phyloP scores from a whole-genome alignment of 2,113 vertebrate genomes.

The Propithecus coquereli region DNA sequence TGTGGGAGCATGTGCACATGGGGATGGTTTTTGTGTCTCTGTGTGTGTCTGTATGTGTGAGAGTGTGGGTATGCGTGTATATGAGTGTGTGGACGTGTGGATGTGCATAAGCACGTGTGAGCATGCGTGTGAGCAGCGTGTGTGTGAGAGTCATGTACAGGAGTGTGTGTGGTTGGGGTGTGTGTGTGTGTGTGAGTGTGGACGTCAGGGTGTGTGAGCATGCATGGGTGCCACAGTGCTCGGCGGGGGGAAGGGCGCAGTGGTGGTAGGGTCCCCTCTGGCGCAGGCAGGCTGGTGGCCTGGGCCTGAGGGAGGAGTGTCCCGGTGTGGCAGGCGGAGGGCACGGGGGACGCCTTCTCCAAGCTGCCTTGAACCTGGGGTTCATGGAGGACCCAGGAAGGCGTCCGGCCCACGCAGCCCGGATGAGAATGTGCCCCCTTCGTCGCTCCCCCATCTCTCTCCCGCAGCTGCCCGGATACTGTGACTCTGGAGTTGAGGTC shows the following conservation, averaged over 20 bases:
- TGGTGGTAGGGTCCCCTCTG: not conserved
- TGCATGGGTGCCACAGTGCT: fast-evolving
- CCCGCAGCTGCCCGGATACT: not conserved
- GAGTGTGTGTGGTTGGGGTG: not conserved
- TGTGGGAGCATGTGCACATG: not conserved
- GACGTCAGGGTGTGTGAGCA: not conserved
- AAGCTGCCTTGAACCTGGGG: not conserved
- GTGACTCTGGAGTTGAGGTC: not conserved
- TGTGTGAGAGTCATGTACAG: too few relatives aligned
- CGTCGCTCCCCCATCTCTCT: not conserved
- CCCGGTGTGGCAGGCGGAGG: fast-evolving
- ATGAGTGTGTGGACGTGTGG: too few relatives aligned
- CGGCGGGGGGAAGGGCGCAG: not conserved
- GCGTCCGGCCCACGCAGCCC: not conserved
- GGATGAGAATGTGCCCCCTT: fast-evolving
- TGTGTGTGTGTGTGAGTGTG: not conserved
- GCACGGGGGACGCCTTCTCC: fast-evolving
- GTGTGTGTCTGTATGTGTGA: not conserved
- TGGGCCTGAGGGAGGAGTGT: not conserved
- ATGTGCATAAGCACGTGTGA: too few relatives aligned
- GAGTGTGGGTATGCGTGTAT: not conserved
- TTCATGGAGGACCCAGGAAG: not conserved
- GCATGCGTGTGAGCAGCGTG: too few relatives aligned
- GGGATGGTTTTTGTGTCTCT: not conserved
- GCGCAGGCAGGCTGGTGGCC: not conserved